phyloP scores from a whole-genome alignment of 2,113 vertebrate genomes.

The Psilopsiagon aurifrons region DNA sequence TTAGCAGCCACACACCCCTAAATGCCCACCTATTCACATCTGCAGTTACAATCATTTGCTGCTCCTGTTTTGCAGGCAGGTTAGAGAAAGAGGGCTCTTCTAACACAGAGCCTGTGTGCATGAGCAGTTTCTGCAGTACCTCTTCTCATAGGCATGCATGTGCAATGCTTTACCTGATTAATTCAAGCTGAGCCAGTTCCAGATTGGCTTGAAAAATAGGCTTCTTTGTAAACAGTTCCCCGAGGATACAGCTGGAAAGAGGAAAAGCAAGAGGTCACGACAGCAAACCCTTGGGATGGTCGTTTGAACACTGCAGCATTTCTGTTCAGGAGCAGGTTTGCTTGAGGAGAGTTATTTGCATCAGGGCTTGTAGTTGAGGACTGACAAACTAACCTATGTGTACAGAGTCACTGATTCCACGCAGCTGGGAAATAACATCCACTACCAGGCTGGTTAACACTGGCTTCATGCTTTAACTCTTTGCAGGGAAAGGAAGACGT shows the following conservation, averaged over 20 bases:
- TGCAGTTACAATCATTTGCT: neutral
- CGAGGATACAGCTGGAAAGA: slow-evolving; percentile 90
- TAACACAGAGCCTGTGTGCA: slow-evolving; percentile 1
- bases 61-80: neutral
- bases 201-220: slow-evolving; percentile 99
- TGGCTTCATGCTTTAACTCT: neutral
- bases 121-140: slow-evolving; percentile 7
- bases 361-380: slow-evolving; percentile 45
- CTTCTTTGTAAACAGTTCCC: slow-evolving; percentile 98
- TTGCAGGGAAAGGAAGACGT: neutral
- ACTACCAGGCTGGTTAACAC: neutral
- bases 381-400: slow-evolving; percentile 46
- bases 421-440: neutral
- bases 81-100: neutral
- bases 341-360: slow-evolving; percentile 50
- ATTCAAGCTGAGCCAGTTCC: slow-evolving; percentile 95
- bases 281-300: slow-evolving; percentile 38
- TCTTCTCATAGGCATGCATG: slow-evolving; percentile 27
- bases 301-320: neutral
- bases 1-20: neutral
- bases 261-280: slow-evolving; percentile 67
- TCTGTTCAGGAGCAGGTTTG: slow-evolving; percentile 10
- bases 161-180: slow-evolving; percentile 87
- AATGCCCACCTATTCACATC: neutral
- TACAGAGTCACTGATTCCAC: neutral